Percentiles rank a stretch among this genome's conserved stretches.
Conservation (phyloP, 2,888 invertebrate species). For the Lamellibrachia satsuma region DNA sequence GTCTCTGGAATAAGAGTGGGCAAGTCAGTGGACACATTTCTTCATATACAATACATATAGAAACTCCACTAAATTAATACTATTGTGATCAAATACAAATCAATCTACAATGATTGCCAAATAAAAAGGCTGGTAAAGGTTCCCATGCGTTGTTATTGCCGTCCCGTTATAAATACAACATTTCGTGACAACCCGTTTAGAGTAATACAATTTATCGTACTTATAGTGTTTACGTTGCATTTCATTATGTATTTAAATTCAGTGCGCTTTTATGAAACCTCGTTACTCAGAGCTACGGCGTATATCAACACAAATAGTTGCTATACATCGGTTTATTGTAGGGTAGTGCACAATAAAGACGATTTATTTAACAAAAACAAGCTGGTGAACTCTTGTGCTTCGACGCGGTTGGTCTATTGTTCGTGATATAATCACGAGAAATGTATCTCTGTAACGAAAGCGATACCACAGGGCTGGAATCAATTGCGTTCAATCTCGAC, state of each 20-base stretch:
- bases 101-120: background rate
- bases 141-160: background rate
- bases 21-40: background rate
- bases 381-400: background rate
- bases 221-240: background rate
- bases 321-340: background rate
- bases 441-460: background rate
- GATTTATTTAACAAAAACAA: background rate
- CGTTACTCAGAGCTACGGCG: background rate
- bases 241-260: background rate
- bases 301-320: background rate
- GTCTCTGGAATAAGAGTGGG: background rate
- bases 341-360: background rate
- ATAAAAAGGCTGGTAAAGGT: background rate
- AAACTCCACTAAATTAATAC: background rate
- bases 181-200: background rate
- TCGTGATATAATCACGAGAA: background rate
- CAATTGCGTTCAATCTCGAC: background rate
- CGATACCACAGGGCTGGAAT: background rate
- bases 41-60: background rate
- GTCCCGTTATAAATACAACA: too few species aligned
- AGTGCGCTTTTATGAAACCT: background rate
- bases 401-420: background rate
- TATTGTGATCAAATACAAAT: background rate
- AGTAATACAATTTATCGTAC: background rate